These are phyloP conservation scores for Arothron firmamentum DNA, from an alignment of 2,113 vertebrate genomes.

Conservation along the genomic window DNA sequence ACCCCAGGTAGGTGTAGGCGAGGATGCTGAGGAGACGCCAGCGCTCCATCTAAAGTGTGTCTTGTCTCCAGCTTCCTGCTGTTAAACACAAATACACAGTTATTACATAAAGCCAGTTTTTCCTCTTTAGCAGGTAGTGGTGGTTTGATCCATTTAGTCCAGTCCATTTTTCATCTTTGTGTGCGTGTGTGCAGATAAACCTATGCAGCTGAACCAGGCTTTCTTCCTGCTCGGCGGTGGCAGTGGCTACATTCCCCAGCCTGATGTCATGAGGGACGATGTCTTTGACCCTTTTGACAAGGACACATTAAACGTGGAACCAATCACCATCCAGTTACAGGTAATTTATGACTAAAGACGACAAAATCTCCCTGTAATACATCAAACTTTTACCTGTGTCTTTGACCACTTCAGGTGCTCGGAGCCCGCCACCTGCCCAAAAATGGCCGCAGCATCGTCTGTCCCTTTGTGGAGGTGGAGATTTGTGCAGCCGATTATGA, in stretches of 20 bases:
- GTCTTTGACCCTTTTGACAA: slow-evolving; percentile 76
- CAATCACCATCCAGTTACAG: slow-evolving; percentile 83
- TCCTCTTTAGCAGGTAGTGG: not conserved
- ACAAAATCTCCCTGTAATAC: not conserved
- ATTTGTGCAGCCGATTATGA: slow-evolving; percentile 82
- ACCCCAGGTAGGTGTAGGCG: slow-evolving; percentile 71
- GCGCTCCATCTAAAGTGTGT: not conserved
- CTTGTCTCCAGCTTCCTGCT: not conserved
- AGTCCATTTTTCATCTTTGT: slow-evolving; percentile 1
- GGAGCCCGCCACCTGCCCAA: slow-evolving; percentile 84
- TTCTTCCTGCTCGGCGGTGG: slow-evolving; percentile 71
- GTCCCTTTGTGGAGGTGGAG: slow-evolving; percentile 85
- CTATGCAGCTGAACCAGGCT: slow-evolving; percentile 82
- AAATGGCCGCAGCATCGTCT: slow-evolving; percentile 84
- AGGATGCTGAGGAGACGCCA: not conserved
- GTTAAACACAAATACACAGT: not conserved
- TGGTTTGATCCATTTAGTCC: too few relatives aligned
- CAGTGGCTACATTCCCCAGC: slow-evolving; percentile 74
- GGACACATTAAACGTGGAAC: slow-evolving; percentile 71
- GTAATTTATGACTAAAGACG: slow-evolving; percentile 33
- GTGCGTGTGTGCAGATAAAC: slow-evolving; percentile 66
- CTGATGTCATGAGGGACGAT: slow-evolving; percentile 75
- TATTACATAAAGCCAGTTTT: not conserved
- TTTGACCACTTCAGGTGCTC: slow-evolving; percentile 67
- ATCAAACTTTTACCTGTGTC: not conserved